Percentiles rank a stretch among this genome's conserved stretches.
Evolutionary conservation across 2,797 vertebrate species (phyloP).

Genomic region (Cichlasoma orientale): DNA sequence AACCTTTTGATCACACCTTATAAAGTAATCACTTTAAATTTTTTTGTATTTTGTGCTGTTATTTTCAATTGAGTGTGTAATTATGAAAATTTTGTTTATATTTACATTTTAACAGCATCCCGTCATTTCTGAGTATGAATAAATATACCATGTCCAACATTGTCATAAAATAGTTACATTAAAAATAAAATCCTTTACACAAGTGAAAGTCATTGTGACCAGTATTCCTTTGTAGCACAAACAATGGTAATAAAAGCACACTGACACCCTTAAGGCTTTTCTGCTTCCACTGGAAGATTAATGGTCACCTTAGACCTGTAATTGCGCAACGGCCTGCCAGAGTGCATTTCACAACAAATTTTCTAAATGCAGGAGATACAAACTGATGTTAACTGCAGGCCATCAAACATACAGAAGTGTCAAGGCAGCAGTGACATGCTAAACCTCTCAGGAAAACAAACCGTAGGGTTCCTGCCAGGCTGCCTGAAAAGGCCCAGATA

Average conservation of each 20-base stretch:
- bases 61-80: neutral
- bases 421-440: neutral
- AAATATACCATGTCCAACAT: neutral
- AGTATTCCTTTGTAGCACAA: neutral
- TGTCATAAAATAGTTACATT: neutral
- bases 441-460: slow-evolving; percentile 5
- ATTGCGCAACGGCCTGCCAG: neutral
- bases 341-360: neutral
- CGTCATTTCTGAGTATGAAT: neutral
- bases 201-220: neutral
- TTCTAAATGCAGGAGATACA: neutral
- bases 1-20: neutral
- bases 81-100: neutral
- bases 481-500: neutral
- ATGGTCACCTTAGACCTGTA: neutral
- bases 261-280: neutral
- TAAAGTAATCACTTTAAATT: neutral
- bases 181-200: too few species aligned
- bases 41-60: neutral
- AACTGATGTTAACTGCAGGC: slow-evolving; percentile 15
- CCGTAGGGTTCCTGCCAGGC: neutral
- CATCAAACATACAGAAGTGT: slow-evolving; percentile 14
- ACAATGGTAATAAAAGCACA: too few species aligned
- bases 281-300: slow-evolving; percentile 12
- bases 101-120: neutral